phyloP scores from a whole-genome alignment of 2,888 invertebrate genomes.

The Clitarchus hookeri region DNA sequence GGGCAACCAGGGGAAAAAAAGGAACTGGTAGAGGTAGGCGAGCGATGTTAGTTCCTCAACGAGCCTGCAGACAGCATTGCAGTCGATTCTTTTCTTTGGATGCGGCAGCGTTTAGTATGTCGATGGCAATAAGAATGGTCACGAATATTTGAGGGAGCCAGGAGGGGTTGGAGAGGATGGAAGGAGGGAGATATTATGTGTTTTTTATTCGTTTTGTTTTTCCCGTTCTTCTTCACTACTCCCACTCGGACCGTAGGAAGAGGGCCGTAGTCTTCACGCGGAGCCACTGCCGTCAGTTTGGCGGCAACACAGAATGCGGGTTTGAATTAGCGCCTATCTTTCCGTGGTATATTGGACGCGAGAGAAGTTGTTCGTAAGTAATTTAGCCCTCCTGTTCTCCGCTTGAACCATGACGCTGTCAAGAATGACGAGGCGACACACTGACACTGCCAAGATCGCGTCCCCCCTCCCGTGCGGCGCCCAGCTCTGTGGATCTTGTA shows the following conservation, averaged over 20 bases:
- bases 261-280: neutral
- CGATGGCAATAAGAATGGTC: slow-evolving; percentile 25
- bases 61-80: slow-evolving; percentile 25
- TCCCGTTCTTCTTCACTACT: neutral
- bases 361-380: neutral
- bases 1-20: neutral
- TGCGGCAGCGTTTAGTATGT: slow-evolving; percentile 11
- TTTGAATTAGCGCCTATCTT: neutral
- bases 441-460: neutral
- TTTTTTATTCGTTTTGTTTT: neutral
- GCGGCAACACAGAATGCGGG: neutral
- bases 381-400: neutral
- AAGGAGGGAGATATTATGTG: neutral
- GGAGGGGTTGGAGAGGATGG: neutral
- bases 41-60: slow-evolving; percentile 22
- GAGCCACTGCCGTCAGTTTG: neutral
- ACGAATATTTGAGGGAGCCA: slow-evolving; percentile 15
- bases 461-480: neutral
- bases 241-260: neutral
- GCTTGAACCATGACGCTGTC: neutral
- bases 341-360: neutral
- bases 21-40: slow-evolving; percentile 19
- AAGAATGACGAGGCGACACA: neutral
- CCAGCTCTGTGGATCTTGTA: neutral
- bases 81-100: slow-evolving; percentile 14